phyloP scores from a whole-genome alignment of 35 echinoderm and acorn worm species.

The Amphiura filiformis region DNA sequence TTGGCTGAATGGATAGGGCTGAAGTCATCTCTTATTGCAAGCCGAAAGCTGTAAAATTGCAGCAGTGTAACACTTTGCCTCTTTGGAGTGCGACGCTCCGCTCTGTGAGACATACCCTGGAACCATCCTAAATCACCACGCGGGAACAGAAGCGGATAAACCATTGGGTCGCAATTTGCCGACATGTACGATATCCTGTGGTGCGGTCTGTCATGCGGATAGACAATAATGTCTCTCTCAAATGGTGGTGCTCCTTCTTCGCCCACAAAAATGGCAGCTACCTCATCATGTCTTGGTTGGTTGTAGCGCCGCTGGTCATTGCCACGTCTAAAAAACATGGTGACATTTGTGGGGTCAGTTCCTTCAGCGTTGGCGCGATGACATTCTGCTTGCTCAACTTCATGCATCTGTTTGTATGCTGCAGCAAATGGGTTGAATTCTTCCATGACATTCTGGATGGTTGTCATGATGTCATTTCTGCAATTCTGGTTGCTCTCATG shows the following conservation, averaged over 20 bases:
- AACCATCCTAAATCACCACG: slow-evolving; percentile 21
- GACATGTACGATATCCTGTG: background rate
- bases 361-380: background rate
- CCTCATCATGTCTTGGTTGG: background rate
- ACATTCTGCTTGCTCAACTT: background rate
- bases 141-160: slow-evolving; percentile 20
- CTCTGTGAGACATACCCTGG: background rate
- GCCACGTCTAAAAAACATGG: too few relatives aligned
- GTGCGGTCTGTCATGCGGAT: background rate
- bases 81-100: background rate
- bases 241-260: background rate
- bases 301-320: slow-evolving; percentile 19
- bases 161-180: slow-evolving; percentile 20
- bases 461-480: background rate
- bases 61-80: background rate
- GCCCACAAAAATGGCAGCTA: slow-evolving; percentile 19
- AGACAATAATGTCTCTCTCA: slow-evolving; percentile 24
- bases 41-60: background rate
- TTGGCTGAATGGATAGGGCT: slow-evolving; percentile 6
- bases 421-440: background rate
- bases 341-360: slow-evolving; percentile 10
- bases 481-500: background rate
- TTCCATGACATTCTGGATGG: background rate
- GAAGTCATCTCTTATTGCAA: background rate
- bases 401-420: slow-evolving; percentile 6